Evolutionary conservation across 2,113 vertebrate genomes (phyloP), one percentile per base, ranked within the genome.

Genomic region (Forbesichthys agassizii): DNA sequence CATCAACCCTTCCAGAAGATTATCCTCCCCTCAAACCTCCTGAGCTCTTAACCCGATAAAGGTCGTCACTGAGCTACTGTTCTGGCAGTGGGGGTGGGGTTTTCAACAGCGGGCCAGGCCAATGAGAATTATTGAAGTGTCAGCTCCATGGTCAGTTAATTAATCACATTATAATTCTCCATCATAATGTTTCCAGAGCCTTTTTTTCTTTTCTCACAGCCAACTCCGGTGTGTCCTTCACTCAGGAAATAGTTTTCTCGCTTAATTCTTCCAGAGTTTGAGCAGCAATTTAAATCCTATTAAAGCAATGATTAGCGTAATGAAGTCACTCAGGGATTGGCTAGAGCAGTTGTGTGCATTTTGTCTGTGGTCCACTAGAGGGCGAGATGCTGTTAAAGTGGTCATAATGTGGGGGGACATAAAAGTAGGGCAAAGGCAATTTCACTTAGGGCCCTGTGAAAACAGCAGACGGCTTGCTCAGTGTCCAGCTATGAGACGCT

Each of bases 251-350:
- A 59, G 61, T 84, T 82, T 83, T 77, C 75, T 76, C 69, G 62
- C 72, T 81, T 63, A 61, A 71, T 88, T 87, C 85, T 81, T 77
- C 80, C 77, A 78, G 80, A 74, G 79, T 78, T 77, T 73, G 72
- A 86, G 67, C 65, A 83, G 81, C 62, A 64, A 88, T 88, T 87
- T 84, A 85, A 87, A 89, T 78, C 72, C 74, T 80, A 86, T 88
- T 84, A 87, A 83, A 69, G 69, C 77, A 77, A 78, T 87, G 69
- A 88, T 88, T 74, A 82, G 81, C 64, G 76, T 89, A 88, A 90
- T 88, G 75, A 82, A 82, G 85, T 80, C 78, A 73, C 73, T 63
- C 60, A 79, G 74, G 79, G 71, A 68, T 77, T 57, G 83, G 76
- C 54, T 67, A 7, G 18, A 48, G 11, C 52, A 52, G 65, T 62